phyloP scores from a whole-genome alignment of 30 jellyfish, hydroid and myxozoan species.

The Hydra vulgaris region DNA sequence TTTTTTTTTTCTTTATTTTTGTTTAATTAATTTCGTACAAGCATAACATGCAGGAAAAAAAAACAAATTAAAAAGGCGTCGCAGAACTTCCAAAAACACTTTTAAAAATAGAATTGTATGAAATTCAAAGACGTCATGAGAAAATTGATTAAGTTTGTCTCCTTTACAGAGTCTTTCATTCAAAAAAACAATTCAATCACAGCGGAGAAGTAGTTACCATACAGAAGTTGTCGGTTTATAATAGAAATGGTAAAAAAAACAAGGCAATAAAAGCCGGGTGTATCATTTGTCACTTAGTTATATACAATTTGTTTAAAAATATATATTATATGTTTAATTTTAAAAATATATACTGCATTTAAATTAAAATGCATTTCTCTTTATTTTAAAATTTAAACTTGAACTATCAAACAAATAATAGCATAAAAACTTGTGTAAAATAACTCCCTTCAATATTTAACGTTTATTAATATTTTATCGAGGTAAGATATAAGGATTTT shows the following conservation, averaged over 20 bases:
- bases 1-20: too few species aligned
- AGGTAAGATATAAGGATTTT: conserved; percentile 2
- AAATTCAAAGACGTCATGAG: neutral
- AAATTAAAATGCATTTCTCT: too few species aligned
- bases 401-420: too few species aligned
- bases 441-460: neutral
- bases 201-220: neutral
- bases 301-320: neutral
- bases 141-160: neutral
- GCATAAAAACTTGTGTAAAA: neutral
- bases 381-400: neutral
- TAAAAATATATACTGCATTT: too few species aligned
- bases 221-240: neutral
- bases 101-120: too few species aligned
- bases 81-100: neutral
- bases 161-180: neutral
- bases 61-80: neutral
- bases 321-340: too few species aligned
- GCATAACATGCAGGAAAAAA: neutral
- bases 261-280: neutral
- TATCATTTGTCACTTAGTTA: neutral
- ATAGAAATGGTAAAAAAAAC: neutral
- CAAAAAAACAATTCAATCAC: neutral
- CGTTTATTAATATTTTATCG: neutral
- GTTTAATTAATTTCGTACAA: too few species aligned